Conservation (phyloP, 1,140 invertebrate genomes). For the Marisa cornuarietis region DNA sequence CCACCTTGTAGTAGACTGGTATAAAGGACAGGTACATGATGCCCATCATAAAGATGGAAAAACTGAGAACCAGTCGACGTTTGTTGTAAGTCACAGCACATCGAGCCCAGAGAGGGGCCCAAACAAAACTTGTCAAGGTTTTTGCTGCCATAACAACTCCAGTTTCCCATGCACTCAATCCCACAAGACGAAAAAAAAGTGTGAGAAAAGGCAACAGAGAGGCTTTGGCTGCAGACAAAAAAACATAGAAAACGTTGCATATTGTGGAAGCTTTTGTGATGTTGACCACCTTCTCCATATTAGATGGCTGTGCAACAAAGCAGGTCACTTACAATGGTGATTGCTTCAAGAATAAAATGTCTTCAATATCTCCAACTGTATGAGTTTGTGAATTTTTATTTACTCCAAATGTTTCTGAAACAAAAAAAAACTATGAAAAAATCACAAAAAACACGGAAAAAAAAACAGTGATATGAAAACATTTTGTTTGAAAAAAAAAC, state of each 20-base stretch:
- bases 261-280: conserved; percentile 48
- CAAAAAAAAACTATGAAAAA: no score
- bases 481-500: no score
- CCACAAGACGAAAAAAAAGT: conserved; percentile 56
- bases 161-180: conserved; percentile 55
- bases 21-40: conserved; percentile 51
- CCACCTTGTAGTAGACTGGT: conserved; percentile 36
- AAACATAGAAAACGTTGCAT: conserved; percentile 59
- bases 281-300: conserved; percentile 49
- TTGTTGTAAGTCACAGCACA: conserved; percentile 54
- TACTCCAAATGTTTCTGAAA: no score
- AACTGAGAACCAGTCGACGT: conserved; percentile 51
- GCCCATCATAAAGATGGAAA: conserved; percentile 57
- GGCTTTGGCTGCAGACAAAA: conserved; percentile 57
- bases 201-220: conserved; percentile 61
- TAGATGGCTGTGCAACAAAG: conserved; percentile 1
- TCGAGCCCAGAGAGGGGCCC: conserved; percentile 58
- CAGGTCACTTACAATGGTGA: background rate
- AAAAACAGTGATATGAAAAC: no score
- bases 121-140: conserved; percentile 54
- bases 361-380: background rate
- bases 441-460: no score
- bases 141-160: conserved; percentile 57
- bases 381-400: background rate
- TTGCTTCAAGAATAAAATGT: background rate